These are phyloP conservation scores for Dicaeum eximium DNA, from an alignment of 2,113 vertebrate genomes.

Conservation along the genomic window DNA sequence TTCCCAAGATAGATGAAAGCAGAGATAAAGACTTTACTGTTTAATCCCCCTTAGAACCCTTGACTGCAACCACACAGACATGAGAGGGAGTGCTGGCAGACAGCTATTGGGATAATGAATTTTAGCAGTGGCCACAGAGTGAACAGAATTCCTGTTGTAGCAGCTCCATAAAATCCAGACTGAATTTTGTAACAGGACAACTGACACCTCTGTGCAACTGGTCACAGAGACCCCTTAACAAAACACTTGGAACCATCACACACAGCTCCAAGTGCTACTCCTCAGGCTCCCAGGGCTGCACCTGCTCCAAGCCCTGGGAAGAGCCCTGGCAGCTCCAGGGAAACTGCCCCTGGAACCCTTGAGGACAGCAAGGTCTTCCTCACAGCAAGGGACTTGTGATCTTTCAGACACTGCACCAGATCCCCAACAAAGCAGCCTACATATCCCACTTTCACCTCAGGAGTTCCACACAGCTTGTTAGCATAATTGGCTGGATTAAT, in stretches of 20 bases:
- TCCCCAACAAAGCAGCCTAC: neutral
- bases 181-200: neutral
- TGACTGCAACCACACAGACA: neutral
- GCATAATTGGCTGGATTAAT: neutral
- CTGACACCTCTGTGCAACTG: neutral
- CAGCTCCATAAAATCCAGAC: neutral
- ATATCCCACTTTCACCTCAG: neutral
- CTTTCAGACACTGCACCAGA: neutral
- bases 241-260: neutral
- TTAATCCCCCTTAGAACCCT: neutral
- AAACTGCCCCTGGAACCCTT: accelerated
- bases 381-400: accelerated
- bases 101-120: neutral
- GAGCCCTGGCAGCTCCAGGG: neutral
- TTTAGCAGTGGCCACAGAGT: neutral
- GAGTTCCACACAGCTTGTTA: neutral
- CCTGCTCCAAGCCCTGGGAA: neutral
- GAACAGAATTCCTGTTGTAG: neutral
- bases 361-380: neutral
- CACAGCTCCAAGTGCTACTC: neutral
- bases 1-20: neutral
- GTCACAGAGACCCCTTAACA: neutral
- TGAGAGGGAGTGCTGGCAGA: neutral
- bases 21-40: neutral
- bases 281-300: neutral